These are phyloP conservation scores for Tangachromis dhanisi DNA, from an alignment of 2,113 vertebrate genomes.

Conservation along the genomic window DNA sequence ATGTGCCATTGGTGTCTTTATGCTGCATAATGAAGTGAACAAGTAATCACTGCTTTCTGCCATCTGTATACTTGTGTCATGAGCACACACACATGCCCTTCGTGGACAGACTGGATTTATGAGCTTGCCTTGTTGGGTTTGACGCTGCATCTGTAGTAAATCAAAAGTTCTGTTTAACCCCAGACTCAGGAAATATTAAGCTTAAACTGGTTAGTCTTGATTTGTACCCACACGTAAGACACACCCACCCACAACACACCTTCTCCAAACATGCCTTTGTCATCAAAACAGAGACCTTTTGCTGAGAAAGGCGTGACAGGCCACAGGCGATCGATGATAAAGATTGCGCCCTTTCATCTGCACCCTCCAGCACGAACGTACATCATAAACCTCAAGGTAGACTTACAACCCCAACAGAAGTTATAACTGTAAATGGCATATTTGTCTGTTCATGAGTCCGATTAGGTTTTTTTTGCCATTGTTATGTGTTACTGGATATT, in stretches of 20 bases:
- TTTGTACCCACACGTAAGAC: slow-evolving; percentile 19
- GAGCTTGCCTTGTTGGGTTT: background rate
- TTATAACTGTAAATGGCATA: background rate
- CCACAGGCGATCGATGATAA: background rate
- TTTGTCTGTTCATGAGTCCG: background rate
- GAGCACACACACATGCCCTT: background rate
- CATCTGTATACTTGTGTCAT: background rate
- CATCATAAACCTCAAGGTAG: background rate
- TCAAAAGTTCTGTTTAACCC: background rate
- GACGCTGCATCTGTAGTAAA: background rate
- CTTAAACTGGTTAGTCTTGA: slow-evolving; percentile 66
- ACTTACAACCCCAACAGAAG: background rate
- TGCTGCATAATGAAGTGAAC: background rate
- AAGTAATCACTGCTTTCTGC: background rate
- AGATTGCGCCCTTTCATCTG: background rate
- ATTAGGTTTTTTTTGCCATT: background rate
- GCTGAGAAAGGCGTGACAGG: background rate
- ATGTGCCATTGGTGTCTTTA: background rate
- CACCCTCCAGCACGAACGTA: background rate
- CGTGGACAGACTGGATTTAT: background rate
- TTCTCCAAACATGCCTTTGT: slow-evolving; percentile 56
- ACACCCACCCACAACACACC: slow-evolving; percentile 57
- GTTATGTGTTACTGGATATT: background rate
- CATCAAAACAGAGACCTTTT: slow-evolving; percentile 27
- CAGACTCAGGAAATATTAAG: background rate